Base-by-base conservation (phyloP, 2,888 invertebrate genomes). In the Ectemnius lituratus region DNA sequence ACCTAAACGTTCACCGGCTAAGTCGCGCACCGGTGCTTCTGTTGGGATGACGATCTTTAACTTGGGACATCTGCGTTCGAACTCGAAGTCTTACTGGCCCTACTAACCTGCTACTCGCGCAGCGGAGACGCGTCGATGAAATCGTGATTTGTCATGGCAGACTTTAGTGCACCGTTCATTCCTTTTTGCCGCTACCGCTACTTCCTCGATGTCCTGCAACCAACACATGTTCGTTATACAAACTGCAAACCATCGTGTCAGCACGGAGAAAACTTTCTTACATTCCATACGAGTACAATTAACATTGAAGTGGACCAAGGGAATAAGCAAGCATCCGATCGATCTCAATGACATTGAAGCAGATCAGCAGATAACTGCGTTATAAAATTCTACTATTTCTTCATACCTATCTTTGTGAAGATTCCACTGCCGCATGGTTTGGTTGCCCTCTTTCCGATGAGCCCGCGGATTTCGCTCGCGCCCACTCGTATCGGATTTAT, bases 1-100 rank as follows among this genome's bases (percentile, higher is more conserved):
- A 81, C 80, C 75, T 78, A 78, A 82, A 78, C 78, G 80, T 37
- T 37, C 56, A 60, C 64, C 62, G 67, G 57, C 82, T 78, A 82
- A 80, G 79, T 82, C 80, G 71, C n/a, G 6, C 37, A 45, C 61
- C 47, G 8, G 62, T 11, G 52, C 69, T 75, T 70, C 60, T 67
- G 58, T 58, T 52, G 65, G 66, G 49, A 68, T 69, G 63, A 65
- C 57, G 63, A 13, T 16, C 8, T 49, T 71, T 47, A 5, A 13
- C 20, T 28, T 45, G 28, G 27, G 57, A 60, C 66, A 66, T 37
- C 62, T 69, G 47, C 49, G 23, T 23, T 23, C 23, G 23, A 23
- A 23, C 23, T 37, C 37, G 37, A 37, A 23, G 4, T 57, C 46
- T 20, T 18, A 13, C 2, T 37, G n/a, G 37, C 58, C 18, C 4